These are phyloP conservation scores for Thysanoteuthis rhombus DNA, from an alignment of 2,888 invertebrate species.

Conservation along the genomic window DNA sequence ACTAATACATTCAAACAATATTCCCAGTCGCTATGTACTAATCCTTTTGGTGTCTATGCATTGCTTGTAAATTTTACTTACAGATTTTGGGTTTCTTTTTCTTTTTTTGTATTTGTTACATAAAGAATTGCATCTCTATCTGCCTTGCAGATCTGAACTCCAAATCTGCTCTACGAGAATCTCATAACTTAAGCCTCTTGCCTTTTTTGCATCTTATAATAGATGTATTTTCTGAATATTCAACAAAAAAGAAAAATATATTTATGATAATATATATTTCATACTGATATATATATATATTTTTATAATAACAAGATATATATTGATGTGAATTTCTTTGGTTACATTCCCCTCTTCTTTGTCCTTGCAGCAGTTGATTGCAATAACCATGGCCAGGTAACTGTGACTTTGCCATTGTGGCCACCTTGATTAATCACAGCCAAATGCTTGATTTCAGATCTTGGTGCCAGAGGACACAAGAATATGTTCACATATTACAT, in stretches of 20 bases:
- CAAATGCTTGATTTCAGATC: background rate
- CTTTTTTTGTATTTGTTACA: too few species aligned
- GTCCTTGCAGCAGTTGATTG: background rate
- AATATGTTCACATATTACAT: background rate
- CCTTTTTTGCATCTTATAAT: too few species aligned
- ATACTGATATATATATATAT: too few species aligned
- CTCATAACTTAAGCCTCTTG: too few species aligned
- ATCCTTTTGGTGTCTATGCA: background rate
- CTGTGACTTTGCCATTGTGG: background rate
- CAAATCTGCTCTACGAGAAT: background rate
- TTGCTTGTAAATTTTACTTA: constrained; percentile 12
- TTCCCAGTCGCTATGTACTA: background rate
- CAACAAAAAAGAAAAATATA: too few species aligned
- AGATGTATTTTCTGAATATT: too few species aligned
- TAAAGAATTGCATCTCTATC: background rate
- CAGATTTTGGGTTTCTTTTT: background rate
- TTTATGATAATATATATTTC: too few species aligned
- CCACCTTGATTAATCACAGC: background rate
- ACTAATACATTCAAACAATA: background rate
- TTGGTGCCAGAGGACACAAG: background rate
- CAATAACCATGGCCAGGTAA: background rate
- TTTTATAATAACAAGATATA: too few species aligned
- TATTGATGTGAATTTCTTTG: background rate
- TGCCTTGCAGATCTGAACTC: background rate
- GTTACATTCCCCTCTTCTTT: background rate